phyloP scores from a whole-genome alignment of 2,888 invertebrate genomes.

The Apodemia hepburni region DNA sequence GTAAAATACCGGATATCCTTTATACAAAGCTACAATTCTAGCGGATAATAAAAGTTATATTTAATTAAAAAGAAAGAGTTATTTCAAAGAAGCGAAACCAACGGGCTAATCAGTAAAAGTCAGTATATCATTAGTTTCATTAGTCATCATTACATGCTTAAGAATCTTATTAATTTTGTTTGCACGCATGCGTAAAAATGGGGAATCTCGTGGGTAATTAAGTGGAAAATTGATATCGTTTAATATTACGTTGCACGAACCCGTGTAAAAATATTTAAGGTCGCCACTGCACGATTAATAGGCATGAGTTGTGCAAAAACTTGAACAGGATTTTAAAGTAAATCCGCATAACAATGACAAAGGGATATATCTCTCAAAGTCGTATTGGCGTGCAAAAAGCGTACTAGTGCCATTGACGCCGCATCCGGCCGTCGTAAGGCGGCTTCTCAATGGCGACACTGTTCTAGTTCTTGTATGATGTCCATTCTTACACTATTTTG shows the following conservation, averaged over 20 bases:
- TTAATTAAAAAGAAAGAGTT: no score
- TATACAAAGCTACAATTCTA: no score
- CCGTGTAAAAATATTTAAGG: conserved; percentile 37
- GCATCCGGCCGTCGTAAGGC: conserved; percentile 7
- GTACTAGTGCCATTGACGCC: conserved; percentile 24
- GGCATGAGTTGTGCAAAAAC: conserved; percentile 39
- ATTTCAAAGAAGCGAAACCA: no score
- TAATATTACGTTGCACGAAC: conserved; percentile 37
- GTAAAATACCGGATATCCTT: no score
- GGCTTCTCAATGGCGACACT: conserved; percentile 2
- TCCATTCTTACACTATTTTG: background rate
- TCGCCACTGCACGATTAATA: conserved; percentile 29
- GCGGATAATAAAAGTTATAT: no score
- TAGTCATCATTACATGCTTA: no score
- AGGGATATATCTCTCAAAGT: conserved; percentile 46
- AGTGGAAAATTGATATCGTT: conserved; percentile 49
- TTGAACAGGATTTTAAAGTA: conserved; percentile 56
- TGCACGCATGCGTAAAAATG: conserved; percentile 24
- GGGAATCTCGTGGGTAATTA: conserved; percentile 39
- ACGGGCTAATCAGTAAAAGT: no score
- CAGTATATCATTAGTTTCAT: no score
- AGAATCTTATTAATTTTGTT: conserved; percentile 23
- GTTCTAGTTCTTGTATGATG: background rate
- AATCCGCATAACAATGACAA: conserved; percentile 55
- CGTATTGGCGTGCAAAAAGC: conserved; percentile 35